Evolutionary conservation across 2,888 invertebrate genomes (phyloP), one percentile per base, ranked within the genome.

Genomic region (Pristionchus fissidentatus): DNA sequence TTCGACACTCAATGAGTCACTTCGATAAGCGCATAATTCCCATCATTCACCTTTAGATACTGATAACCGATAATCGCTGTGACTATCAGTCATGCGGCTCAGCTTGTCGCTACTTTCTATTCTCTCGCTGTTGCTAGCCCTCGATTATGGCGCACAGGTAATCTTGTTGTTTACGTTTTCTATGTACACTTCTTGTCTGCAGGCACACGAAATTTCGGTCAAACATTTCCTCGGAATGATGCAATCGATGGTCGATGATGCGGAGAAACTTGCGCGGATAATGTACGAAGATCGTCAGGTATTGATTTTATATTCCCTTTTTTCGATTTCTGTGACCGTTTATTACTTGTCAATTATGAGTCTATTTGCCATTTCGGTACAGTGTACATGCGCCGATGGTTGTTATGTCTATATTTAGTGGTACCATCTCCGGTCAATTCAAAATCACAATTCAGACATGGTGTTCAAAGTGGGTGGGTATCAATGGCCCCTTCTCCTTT

Each of bases 241-340:
- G 57, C 55, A 79, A 57, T 57, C 55, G n/a, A 79, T 79, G 79
- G 26, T 57, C n/a, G 57, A 79, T 13, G 55, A 79, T 55, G 19
- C 79, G 0, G 79, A 79, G 4, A 79, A 79, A 46, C n/a, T 79
- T 1, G 79, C 55, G 41, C 13, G n/a, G 10, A 79, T 57, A 26
- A 79, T 79, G 79, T 79, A 38, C 57, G 57, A 57, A 19, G 79
- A 79, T 79, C 38, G 79, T 15, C 35, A 79, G 57, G 79, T 79
- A 52, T 15, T 0, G 5, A 35, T 43, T 22, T 3, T 66, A 19
- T 38, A 22, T 38, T 70, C n/a, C n/a, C n/a, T n/a, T n/a, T n/a
- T n/a, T n/a, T n/a, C n/a, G n/a, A n/a, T n/a, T n/a, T n/a, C n/a
- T n/a, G n/a, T n/a, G n/a, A n/a, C n/a, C n/a, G n/a, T n/a, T n/a